Base-by-base conservation (phyloP, 2,888 invertebrate species). In the Homarus gammarus region DNA sequence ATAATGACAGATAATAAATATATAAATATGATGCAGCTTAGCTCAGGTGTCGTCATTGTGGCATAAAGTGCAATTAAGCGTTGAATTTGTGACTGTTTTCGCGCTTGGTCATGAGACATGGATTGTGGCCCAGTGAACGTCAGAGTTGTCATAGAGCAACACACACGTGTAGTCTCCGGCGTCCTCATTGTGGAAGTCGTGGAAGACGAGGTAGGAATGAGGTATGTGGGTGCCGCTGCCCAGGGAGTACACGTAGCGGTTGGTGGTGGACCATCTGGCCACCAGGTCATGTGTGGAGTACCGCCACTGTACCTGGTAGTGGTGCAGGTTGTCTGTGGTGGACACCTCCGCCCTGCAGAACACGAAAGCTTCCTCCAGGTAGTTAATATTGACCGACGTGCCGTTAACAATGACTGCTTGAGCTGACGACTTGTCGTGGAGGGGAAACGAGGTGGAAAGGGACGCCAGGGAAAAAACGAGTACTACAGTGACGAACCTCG, bases 161-260 rank as follows among this genome's bases (percentile, higher is more conserved):
- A 64, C 64, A 27, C 64, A 64, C 10, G 64, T 64, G 27, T 64
- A 64, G 64, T 64, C 64, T 64, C 64, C 64, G 27, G 64, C 64
- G 64, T 64, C n/a, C 12, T 6, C 2, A 27, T 8, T 64, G 8
- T 6, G 22, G 27, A 64, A 64, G 64, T 27, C 2, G 64, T 64
- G 27, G 64, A 64, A 64, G 64, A 64, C 64, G 27, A 64, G 64
- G 64, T 64, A 64, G n/a, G 64, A 64, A 27, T 64, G 64, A 64
- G 64, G 64, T 8, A 64, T 8, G 27, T 64, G 64, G 64, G 27
- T 64, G n/a, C 64, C 64, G 22, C 18, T 8, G 64, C 64, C 64
- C 64, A 64, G 1, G 27, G 64, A 64, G 27, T 64, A 64, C 64
- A 64, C 64, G 27, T 18, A 56, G 56, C 8, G 6, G 27, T 64